phyloP scores from a whole-genome alignment of 1,140 invertebrate genomes.

The Holotrichia oblita region DNA sequence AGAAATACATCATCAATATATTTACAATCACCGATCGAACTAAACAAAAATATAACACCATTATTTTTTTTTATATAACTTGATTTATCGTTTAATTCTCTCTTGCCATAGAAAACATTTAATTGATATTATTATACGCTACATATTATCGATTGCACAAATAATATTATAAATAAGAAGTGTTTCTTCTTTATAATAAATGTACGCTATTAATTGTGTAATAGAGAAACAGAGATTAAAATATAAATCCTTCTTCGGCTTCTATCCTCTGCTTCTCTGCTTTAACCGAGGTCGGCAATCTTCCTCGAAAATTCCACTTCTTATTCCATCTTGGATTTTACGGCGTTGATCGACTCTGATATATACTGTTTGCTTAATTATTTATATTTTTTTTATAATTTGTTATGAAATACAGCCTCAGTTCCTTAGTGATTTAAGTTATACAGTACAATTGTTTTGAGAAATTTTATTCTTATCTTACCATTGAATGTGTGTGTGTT shows the following conservation, averaged over 20 bases:
- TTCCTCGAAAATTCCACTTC: not conserved
- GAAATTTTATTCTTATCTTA: conserved; percentile 24
- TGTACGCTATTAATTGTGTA: not conserved
- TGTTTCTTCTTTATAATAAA: not conserved
- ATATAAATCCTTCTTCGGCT: not conserved
- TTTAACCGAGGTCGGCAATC: not conserved
- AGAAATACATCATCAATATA: conserved; percentile 14
- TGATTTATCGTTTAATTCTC: not conserved
- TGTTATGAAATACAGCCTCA: conserved; percentile 34
- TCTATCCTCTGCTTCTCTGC: not conserved
- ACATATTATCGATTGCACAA: not conserved
- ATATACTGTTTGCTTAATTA: not conserved
- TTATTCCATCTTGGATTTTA: too few species aligned
- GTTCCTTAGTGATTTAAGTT: conserved; percentile 30
- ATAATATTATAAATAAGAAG: conserved; percentile 16
- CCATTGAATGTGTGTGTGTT: conserved; percentile 12
- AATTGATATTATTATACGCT: not conserved
- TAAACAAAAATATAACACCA: conserved; percentile 8
- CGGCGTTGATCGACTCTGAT: not conserved
- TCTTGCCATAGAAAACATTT: conserved; percentile 18
- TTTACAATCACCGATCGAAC: not conserved
- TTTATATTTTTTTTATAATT: not conserved
- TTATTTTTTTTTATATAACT: not conserved
- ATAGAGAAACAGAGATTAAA: conserved; percentile 3
- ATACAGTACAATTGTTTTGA: conserved; percentile 21